Conservation (phyloP, 2,797 vertebrate species). For the Coregonus suidteri region DNA sequence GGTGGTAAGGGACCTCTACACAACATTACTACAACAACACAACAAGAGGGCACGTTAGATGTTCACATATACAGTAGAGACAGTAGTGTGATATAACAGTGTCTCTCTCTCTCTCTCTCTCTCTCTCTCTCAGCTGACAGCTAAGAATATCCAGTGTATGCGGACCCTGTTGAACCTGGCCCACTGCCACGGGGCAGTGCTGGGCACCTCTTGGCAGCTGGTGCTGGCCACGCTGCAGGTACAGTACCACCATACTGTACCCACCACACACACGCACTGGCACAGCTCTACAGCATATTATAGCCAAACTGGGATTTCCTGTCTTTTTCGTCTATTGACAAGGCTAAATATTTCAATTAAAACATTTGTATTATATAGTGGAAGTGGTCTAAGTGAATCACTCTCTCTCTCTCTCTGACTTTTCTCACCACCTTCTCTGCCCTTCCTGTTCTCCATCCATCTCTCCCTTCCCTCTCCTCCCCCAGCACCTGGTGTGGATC, state of each 20-base stretch:
- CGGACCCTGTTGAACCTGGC: slow-evolving; percentile 94
- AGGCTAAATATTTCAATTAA: not conserved
- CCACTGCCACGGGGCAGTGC: slow-evolving; percentile 93
- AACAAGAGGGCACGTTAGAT: not conserved
- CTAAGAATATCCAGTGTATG: slow-evolving; percentile 99
- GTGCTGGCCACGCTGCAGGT: slow-evolving; percentile 98
- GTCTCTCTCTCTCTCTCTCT: not conserved
- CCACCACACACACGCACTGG: not conserved
- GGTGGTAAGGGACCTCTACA: slow-evolving; percentile 82
- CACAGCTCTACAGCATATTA: not conserved
- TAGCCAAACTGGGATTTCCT: not conserved
- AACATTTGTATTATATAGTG: not conserved
- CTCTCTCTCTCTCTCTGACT: not conserved
- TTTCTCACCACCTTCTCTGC: not conserved
- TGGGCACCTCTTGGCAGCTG: slow-evolving; percentile 98
- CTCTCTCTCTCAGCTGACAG: slow-evolving; percentile 82
- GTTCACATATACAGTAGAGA: too few relatives aligned
- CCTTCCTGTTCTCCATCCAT: not conserved
- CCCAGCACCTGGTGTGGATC: slow-evolving; percentile 98
- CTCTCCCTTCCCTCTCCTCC: slow-evolving; percentile 25
- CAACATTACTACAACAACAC: not conserved
- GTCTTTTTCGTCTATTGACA: not conserved
- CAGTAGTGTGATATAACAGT: not conserved
- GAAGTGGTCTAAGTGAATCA: not conserved
- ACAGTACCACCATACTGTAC: slow-evolving; percentile 22